These are phyloP conservation scores for Pyrrhosoma nymphula DNA, from an alignment of 2,888 invertebrate species.

Conservation along the genomic window DNA sequence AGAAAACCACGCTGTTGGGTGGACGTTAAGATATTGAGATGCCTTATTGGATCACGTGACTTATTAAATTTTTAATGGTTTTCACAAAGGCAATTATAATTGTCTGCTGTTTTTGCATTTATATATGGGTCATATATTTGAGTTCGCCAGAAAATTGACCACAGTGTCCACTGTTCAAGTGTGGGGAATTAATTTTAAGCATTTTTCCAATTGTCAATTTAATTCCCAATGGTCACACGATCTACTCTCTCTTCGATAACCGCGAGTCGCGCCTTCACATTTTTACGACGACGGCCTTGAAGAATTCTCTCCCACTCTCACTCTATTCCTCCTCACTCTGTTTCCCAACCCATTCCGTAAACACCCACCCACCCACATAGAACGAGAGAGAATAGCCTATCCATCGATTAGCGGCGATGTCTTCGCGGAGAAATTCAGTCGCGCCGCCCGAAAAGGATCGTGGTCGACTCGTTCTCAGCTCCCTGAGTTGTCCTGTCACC, in stretches of 20 bases:
- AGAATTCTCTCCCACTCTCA: neutral
- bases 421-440: neutral
- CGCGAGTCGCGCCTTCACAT: neutral
- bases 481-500: neutral
- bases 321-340: neutral
- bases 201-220: too few species aligned
- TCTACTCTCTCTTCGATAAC: neutral
- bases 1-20: too few species aligned
- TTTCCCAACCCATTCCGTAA: neutral
- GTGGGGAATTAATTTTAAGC: too few species aligned
- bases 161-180: too few species aligned
- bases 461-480: neutral
- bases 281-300: neutral
- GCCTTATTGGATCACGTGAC: too few species aligned
- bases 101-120: too few species aligned
- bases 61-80: too few species aligned
- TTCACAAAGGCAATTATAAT: too few species aligned
- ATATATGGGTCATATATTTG: too few species aligned
- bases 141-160: too few species aligned
- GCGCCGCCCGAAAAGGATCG: neutral
- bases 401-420: conserved; percentile 14
- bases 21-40: too few species aligned
- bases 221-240: too few species aligned
- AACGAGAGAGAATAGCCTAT: neutral
- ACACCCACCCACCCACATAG: neutral